phyloP scores from a whole-genome alignment of 2,797 vertebrate genomes.

The Gymnoscopelus braueri region DNA sequence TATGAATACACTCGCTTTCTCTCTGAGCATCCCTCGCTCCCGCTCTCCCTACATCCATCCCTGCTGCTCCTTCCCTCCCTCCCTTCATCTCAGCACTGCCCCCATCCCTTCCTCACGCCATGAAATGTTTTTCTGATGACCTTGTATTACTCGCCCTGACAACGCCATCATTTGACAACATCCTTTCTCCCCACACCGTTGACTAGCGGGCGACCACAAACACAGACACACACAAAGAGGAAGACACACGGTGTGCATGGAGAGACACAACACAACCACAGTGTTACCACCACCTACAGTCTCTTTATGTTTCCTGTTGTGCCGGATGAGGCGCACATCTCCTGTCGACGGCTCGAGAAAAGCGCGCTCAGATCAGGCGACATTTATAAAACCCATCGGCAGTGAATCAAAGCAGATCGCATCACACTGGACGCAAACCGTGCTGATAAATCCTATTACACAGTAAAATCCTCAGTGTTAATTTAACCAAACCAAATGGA shows the following conservation, averaged over 20 bases:
- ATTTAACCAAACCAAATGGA: too few relatives aligned
- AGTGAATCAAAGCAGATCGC: conserved; percentile 5
- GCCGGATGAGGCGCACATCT: conserved; percentile 50
- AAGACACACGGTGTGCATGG: neutral
- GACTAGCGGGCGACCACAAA: neutral
- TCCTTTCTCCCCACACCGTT: conserved; percentile 30
- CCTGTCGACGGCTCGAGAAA: conserved; percentile 34
- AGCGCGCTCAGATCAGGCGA: conserved; percentile 22
- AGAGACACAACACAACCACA: neutral
- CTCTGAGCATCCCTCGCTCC: conserved; percentile 79
- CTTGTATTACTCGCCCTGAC: conserved; percentile 74
- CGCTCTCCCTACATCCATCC: conserved; percentile 37
- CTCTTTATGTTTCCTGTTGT: conserved; percentile 61
- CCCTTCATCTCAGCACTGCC: conserved; percentile 6
- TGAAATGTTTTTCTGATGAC: conserved; percentile 74
- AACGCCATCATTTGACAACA: conserved; percentile 1
- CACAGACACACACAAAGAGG: conserved; percentile 32
- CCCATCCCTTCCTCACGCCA: conserved; percentile 22
- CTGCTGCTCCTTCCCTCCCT: conserved; percentile 14
- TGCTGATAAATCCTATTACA: conserved; percentile 15
- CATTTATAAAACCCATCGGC: neutral
- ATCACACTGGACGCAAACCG: neutral
- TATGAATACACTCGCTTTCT: conserved; percentile 85
- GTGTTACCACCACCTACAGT: conserved; percentile 15
- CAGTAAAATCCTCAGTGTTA: too few relatives aligned